Base-by-base conservation (phyloP, 2,797 vertebrate species). In the Microctenopoma stevenorrisi region DNA sequence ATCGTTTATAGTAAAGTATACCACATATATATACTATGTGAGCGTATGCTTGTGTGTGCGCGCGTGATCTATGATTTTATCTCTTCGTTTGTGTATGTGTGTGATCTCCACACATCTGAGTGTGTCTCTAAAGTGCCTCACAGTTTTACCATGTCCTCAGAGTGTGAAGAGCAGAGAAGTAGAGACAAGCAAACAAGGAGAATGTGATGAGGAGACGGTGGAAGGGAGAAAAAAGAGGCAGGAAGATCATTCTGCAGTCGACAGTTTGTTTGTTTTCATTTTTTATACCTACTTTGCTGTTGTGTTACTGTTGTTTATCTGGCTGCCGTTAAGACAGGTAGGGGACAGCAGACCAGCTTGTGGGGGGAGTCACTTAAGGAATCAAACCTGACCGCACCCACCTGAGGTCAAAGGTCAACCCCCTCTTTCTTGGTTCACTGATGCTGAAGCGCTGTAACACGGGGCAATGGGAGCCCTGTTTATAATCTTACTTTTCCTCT, bases 111-210 rank as follows among this genome's bases (percentile, higher is more conserved):
- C 86, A 50, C 86, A 82, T 96, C 95, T 95, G 94, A 95, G 95
- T 96, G 96, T 96, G 96, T 98, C 97, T 98, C 97, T 97, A 96
- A 99, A 99, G 98, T 99, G 98, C 98, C 98, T 99, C 97, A 97
- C 97, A 98, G 97, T 98, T 90, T 89, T 97, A 95, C 97, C 94
- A 95, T 96, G 95, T 97, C 95, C 95, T 96, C 95, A 96, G 94
- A 87, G 58, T 77, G 68, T 86, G 84, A 90, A 69, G 66, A 78
- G 78, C 65, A 33, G 86, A 81, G 81, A 78, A 80, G 82, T 72
- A 79, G 79, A 81, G 82, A 79, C 50, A 88, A 86, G 88, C 87
- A 83, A 86, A 82, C 64, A 72, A 70, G 48, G 54, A 55, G 81
- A 70, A 73, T 43, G 47, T 30, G 37, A 54, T 66, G 58, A 82